phyloP scores from a whole-genome alignment of 2,797 vertebrate genomes.

The Anisognathus igniventris region DNA sequence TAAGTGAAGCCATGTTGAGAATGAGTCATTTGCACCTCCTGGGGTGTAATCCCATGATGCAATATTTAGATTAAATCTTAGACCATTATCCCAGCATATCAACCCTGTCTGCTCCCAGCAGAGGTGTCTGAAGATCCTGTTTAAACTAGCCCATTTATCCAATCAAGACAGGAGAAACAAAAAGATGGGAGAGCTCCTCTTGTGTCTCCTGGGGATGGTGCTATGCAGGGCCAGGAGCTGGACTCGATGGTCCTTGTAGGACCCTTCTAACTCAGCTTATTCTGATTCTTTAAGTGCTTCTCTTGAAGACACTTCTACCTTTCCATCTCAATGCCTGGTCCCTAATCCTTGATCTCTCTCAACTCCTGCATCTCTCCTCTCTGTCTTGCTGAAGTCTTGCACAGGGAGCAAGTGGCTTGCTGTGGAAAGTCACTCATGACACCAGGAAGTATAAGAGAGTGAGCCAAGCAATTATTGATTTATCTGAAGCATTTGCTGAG shows the following conservation, averaged over 20 bases:
- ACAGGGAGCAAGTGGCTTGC: neutral
- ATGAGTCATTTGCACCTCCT: neutral
- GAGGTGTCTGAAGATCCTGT: neutral
- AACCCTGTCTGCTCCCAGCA: neutral
- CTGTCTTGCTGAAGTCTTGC: neutral
- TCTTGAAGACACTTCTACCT: neutral
- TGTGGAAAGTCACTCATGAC: neutral
- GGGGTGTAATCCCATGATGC: conserved; percentile 4
- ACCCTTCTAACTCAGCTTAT: neutral
- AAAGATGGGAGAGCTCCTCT: neutral
- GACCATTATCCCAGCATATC: neutral
- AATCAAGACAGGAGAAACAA: conserved; percentile 15
- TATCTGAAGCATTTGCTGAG: neutral
- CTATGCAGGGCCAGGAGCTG: neutral
- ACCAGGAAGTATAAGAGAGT: neutral
- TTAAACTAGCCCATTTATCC: conserved; percentile 44
- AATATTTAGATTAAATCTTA: conserved; percentile 11
- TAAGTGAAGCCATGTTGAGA: neutral
- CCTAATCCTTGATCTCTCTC: neutral
- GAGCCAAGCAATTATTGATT: neutral
- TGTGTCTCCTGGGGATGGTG: neutral
- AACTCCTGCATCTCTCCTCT: neutral
- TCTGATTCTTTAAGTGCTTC: neutral
- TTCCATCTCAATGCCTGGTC: neutral
- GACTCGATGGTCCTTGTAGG: neutral